Conservation (phyloP, 2,113 vertebrate species). For the Hassar affinis region DNA sequence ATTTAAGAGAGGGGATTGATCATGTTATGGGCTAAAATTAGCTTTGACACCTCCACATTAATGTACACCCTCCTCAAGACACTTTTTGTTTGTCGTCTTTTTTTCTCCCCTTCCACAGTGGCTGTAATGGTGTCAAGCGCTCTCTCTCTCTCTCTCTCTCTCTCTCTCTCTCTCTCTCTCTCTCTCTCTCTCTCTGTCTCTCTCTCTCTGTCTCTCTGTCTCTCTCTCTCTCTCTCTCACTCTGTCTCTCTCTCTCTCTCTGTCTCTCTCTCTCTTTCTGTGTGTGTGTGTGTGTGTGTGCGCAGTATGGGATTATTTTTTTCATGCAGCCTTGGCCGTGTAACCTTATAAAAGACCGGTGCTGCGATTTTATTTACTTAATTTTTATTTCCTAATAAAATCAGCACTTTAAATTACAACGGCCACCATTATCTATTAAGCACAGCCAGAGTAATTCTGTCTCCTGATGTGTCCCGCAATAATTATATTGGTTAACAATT, state of each 20-base stretch:
- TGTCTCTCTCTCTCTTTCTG: slow-evolving; percentile 31
- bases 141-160: too few relatives aligned
- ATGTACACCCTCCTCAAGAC: slow-evolving; percentile 20
- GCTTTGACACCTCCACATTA: slow-evolving; percentile 67
- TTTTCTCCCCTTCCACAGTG: slow-evolving; percentile 59
- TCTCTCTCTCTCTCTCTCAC: too few relatives aligned
- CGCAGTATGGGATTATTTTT: slow-evolving; percentile 33
- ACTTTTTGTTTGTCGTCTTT: slow-evolving; percentile 60
- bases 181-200: too few relatives aligned
- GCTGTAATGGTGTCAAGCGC: too few relatives aligned
- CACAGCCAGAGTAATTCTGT: background rate
- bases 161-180: too few relatives aligned
- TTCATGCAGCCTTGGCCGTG: slow-evolving; percentile 41
- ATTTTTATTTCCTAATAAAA: background rate
- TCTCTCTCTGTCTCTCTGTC: too few relatives aligned
- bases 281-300: background rate
- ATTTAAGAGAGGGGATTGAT: background rate
- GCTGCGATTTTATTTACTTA: slow-evolving; percentile 5
- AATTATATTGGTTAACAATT: background rate
- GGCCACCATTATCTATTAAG: background rate
- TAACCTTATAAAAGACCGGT: slow-evolving; percentile 32
- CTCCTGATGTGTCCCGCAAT: background rate
- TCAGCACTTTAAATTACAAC: slow-evolving; percentile 36
- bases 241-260: too few relatives aligned
- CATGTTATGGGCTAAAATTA: slow-evolving; percentile 54